phyloP scores from a whole-genome alignment of 1,140 invertebrate species.

The Drosophila ficusphila region DNA sequence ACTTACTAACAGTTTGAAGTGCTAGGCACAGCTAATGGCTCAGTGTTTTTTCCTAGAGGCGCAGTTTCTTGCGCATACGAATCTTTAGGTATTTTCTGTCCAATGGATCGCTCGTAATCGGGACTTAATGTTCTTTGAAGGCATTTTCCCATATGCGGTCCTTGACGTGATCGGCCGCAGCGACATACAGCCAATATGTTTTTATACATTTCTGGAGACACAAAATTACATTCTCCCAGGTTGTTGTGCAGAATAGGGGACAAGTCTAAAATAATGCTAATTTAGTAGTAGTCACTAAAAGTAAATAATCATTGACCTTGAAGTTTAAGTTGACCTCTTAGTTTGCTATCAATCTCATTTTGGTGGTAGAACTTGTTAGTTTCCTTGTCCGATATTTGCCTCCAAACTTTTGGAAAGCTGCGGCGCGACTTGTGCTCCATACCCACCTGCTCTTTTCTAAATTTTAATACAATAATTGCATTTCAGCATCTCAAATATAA shows the following conservation, averaged over 20 bases:
- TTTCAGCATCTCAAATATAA: background rate
- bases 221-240: conserved; percentile 63
- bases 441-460: conserved; percentile 70
- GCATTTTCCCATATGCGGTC: conserved; percentile 68
- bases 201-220: conserved; percentile 73
- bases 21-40: conserved; percentile 35
- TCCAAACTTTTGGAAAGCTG: conserved; percentile 69
- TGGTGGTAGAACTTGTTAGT: conserved; percentile 74
- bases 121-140: conserved; percentile 64
- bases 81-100: background rate
- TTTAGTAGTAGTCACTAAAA: background rate
- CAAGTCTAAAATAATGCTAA: conserved; percentile 12
- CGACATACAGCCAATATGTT: conserved; percentile 64
- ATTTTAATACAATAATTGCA: background rate
- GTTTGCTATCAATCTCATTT: conserved; percentile 55
- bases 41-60: background rate
- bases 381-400: conserved; percentile 40
- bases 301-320: conserved; percentile 13
- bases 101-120: conserved; percentile 2
- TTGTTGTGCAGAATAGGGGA: conserved; percentile 62
- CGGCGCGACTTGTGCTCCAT: conserved; percentile 68
- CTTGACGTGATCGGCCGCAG: conserved; percentile 62
- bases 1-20: conserved; percentile 67
- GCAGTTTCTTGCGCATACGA: background rate
- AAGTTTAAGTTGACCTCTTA: conserved; percentile 43